These are phyloP conservation scores for Brenthis ino DNA, from an alignment of 2,888 invertebrate species.

Conservation along the genomic window DNA sequence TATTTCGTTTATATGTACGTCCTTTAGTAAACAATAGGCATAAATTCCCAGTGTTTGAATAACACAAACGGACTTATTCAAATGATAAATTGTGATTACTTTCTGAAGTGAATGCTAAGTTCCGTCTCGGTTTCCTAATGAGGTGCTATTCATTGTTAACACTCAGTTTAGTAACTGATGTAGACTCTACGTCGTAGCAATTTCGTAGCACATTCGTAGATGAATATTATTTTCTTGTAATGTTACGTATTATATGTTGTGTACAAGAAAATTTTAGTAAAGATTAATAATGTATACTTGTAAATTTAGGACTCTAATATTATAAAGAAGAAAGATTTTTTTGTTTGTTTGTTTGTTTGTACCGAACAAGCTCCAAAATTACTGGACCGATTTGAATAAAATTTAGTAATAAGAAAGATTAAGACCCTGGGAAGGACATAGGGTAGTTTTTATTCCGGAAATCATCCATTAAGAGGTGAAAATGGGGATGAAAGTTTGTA, in stretches of 20 bases:
- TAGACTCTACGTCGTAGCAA: slow-evolving; percentile 1
- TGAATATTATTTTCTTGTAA: not conserved
- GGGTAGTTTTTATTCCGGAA: no score
- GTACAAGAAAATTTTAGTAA: slow-evolving; percentile 8
- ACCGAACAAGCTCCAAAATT: no score
- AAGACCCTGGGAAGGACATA: no score
- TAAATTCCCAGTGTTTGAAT: not conserved
- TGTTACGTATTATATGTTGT: not conserved
- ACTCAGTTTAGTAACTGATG: slow-evolving; percentile 24
- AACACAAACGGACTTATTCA: slow-evolving; percentile 37
- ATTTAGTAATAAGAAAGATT: no score
- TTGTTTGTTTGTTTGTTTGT: no score
- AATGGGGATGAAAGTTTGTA: no score
- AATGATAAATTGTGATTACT: slow-evolving; percentile 40
- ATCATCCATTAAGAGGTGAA: no score
- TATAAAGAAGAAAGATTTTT: no score
- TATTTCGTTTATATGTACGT: no score
- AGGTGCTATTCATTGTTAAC: slow-evolving; percentile 41
- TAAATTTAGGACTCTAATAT: no score
- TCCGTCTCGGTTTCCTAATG: slow-evolving; percentile 41
- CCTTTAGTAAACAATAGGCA: not conserved
- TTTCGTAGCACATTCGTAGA: slow-evolving; percentile 10
- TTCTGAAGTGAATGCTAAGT: slow-evolving; percentile 37
- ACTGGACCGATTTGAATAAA: no score
- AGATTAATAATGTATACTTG: no score